A percentile compares a stretch with the other conserved stretches of the same genome.
These are phyloP conservation scores for Lichenostomus cassidix DNA, from an alignment of 2,113 vertebrate genomes.

Conservation along the genomic window DNA sequence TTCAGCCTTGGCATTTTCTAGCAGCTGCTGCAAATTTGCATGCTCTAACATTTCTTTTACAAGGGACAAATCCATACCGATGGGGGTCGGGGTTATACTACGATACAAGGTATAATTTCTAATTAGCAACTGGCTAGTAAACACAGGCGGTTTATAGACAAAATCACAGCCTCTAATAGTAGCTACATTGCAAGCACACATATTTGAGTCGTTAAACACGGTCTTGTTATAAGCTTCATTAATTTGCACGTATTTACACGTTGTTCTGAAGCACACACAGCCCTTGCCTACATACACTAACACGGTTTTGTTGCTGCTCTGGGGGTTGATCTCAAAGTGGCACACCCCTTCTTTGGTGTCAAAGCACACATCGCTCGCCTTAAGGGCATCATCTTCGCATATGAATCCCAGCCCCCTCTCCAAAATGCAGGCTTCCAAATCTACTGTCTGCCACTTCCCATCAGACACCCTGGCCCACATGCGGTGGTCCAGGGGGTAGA, in stretches of 20 bases:
- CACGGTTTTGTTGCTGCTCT: conserved; percentile 7
- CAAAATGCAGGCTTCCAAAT: conserved; percentile 65
- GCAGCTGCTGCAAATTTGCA: conserved; percentile 38
- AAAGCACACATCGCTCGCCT: conserved; percentile 39
- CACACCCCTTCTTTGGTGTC: conserved; percentile 61
- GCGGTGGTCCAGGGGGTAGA: conserved; percentile 60
- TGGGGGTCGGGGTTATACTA: conserved; percentile 47
- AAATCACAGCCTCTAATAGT: conserved; percentile 61
- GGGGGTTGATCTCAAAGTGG: conserved; percentile 60
- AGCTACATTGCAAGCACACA: conserved; percentile 64
- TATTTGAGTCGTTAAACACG: conserved; percentile 22
- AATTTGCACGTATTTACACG: conserved; percentile 29
- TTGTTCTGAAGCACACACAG: conserved; percentile 41
- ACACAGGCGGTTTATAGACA: background rate
- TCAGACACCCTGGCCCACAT: conserved; percentile 54
- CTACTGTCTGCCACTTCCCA: conserved; percentile 41
- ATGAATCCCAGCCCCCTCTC: conserved; percentile 61
- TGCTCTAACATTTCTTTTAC: conserved; percentile 61
- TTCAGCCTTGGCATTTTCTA: conserved; percentile 55
- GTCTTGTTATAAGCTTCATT: conserved; percentile 42
- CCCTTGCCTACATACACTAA: conserved; percentile 36
- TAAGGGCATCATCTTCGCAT: conserved; percentile 57
- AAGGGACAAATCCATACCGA: conserved; percentile 37
- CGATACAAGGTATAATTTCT: conserved; percentile 60
- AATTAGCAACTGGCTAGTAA: conserved; percentile 49